Percentiles rank a stretch among this genome's conserved stretches.
Evolutionary conservation across 2,113 vertebrate genomes (phyloP).

Genomic region (Thryonomys swinderianus): DNA sequence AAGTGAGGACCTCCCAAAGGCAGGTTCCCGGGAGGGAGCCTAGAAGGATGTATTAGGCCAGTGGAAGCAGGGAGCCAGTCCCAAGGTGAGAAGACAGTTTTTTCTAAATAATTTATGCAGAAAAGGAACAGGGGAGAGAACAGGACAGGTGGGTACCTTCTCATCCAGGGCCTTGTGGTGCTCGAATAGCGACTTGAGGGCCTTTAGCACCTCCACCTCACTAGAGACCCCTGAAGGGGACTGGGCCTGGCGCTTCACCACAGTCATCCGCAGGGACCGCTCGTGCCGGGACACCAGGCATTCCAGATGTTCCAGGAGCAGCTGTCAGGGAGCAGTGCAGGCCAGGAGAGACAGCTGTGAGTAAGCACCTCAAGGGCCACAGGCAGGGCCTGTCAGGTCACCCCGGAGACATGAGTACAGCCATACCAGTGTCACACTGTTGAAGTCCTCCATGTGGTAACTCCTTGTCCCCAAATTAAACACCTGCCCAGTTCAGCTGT

Average conservation of each 20-base stretch:
- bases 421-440: accelerated
- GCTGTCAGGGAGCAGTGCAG: constrained; percentile 82
- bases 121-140: neutral
- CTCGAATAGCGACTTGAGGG: constrained; percentile 97
- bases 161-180: constrained; percentile 98
- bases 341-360: neutral
- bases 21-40: neutral
- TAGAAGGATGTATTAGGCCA: neutral
- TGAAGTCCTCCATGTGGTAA: too few relatives aligned
- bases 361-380: neutral
- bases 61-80: neutral
- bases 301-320: constrained; percentile 97
- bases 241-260: constrained; percentile 97
- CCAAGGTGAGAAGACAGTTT: neutral
- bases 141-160: constrained; percentile 88
- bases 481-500: neutral
- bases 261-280: constrained; percentile 96
- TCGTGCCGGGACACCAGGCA: constrained; percentile 98
- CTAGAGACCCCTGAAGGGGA: constrained; percentile 97
- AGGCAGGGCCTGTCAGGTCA: neutral
- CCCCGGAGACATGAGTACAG: accelerated
- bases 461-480: neutral
- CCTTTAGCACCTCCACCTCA: constrained; percentile 98
- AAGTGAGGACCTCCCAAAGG: neutral
- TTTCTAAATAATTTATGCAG: neutral